These are phyloP conservation scores for Thyatira batis DNA, from an alignment of 2,888 invertebrate species.

Conservation along the genomic window DNA sequence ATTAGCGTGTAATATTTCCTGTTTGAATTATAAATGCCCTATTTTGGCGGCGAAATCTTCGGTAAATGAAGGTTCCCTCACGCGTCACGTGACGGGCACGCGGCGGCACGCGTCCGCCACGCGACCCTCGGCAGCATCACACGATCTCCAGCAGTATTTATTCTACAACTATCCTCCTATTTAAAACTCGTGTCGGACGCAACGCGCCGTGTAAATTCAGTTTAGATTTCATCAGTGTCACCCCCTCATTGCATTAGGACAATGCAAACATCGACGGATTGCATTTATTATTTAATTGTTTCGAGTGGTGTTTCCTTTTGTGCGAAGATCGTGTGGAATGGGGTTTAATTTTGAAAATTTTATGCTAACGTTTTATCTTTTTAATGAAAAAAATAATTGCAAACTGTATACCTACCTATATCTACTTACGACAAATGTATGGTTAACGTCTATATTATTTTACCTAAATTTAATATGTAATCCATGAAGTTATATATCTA, in stretches of 20 bases:
- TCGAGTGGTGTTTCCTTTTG: slow-evolving; percentile 61
- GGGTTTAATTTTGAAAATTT: slow-evolving; percentile 34
- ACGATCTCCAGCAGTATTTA: slow-evolving; percentile 64
- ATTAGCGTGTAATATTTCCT: slow-evolving; percentile 82
- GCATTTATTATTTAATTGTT: slow-evolving; percentile 76
- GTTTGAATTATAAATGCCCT: slow-evolving; percentile 74
- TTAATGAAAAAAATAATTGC: slow-evolving; percentile 8
- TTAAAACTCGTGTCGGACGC: slow-evolving; percentile 66
- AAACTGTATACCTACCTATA: neutral
- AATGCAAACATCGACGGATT: slow-evolving; percentile 72
- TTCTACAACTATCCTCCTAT: slow-evolving; percentile 74
- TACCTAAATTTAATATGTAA: no score
- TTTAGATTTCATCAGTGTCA: slow-evolving; percentile 71
- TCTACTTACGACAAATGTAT: neutral
- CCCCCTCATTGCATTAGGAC: slow-evolving; percentile 48
- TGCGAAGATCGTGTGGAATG: slow-evolving; percentile 14
- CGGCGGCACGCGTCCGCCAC: slow-evolving; percentile 54
- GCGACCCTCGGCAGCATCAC: slow-evolving; percentile 36
- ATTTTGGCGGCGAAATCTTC: slow-evolving; percentile 59
- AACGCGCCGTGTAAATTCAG: slow-evolving; percentile 65
- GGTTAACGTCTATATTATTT: no score
- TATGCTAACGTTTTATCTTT: slow-evolving; percentile 26
- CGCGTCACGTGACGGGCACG: slow-evolving; percentile 42
- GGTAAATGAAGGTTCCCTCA: slow-evolving; percentile 26
- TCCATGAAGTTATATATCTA: no score